Conservation (phyloP, 2,888 invertebrate genomes). For the Erannis defoliaria region DNA sequence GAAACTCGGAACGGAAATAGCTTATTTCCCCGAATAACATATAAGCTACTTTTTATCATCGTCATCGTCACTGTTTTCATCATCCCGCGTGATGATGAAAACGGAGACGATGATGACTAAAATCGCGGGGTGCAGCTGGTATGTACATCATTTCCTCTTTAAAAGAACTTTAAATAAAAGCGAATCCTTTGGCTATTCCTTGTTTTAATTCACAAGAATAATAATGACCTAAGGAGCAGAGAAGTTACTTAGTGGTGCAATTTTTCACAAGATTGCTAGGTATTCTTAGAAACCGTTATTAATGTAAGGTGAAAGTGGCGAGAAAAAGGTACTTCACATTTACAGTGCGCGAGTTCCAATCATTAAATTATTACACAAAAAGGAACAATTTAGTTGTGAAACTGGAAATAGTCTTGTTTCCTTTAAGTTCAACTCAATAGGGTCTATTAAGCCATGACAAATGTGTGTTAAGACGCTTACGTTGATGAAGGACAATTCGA, state of each 20-base stretch:
- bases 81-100: too few species aligned
- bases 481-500: background rate
- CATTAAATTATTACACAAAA: slow-evolving; percentile 60
- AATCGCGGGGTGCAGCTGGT: too few species aligned
- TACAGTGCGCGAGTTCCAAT: slow-evolving; percentile 50
- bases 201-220: too few species aligned
- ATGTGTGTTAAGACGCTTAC: background rate
- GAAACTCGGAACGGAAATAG: too few species aligned
- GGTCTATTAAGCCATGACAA: background rate
- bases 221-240: background rate
- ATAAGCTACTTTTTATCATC: too few species aligned
- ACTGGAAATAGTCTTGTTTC: slow-evolving; percentile 55
- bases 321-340: slow-evolving; percentile 46
- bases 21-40: too few species aligned
- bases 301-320: slow-evolving; percentile 32
- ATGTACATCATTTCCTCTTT: too few species aligned
- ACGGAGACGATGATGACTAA: too few species aligned
- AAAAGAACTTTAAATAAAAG: too few species aligned
- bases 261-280: slow-evolving; percentile 12
- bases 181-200: too few species aligned
- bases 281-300: slow-evolving; percentile 20
- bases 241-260: background rate
- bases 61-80: too few species aligned
- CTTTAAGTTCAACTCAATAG: slow-evolving; percentile 52
- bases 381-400: slow-evolving; percentile 55